Conservation (phyloP, 2,888 invertebrate genomes). For the Clitarchus hookeri region DNA sequence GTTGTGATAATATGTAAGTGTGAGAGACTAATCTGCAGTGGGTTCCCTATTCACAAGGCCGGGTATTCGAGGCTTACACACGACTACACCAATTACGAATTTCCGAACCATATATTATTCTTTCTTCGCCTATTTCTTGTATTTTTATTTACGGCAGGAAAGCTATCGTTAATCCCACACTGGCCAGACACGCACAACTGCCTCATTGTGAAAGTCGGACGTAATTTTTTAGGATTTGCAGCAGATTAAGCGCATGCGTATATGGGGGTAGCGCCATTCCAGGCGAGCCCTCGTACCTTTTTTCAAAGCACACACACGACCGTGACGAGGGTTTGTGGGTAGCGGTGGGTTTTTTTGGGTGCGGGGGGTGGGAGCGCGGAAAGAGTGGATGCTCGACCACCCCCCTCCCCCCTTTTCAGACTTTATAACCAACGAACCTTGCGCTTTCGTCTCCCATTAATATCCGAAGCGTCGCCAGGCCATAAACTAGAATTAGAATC, state of each 20-base stretch:
- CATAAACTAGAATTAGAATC: conserved; percentile 41
- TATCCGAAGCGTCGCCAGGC: conserved; percentile 37
- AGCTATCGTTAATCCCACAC: not conserved
- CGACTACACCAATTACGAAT: conserved; percentile 8
- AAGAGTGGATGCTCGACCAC: not conserved
- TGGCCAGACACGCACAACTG: not conserved
- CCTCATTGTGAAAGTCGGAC: not conserved
- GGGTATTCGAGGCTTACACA: not conserved
- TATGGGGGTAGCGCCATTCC: not conserved
- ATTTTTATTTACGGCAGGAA: not conserved
- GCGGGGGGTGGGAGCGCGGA: not conserved
- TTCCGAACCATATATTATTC: conserved; percentile 3
- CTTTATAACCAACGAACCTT: not conserved
- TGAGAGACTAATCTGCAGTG: not conserved
- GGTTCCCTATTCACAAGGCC: not conserved
- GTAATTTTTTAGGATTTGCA: conserved; percentile 14
- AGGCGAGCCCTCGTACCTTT: not conserved
- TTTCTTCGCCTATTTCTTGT: not conserved
- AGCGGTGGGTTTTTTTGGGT: too few species aligned
- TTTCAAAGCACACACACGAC: not conserved
- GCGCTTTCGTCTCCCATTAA: conserved; percentile 29
- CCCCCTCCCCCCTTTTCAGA: not conserved
- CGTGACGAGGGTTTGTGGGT: not conserved
- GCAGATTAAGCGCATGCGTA: not conserved
- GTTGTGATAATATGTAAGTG: not conserved